Evolutionary conservation across 2,888 invertebrate genomes (phyloP), one percentile per base, ranked within the genome.

Genomic region (Netelia melanura): DNA sequence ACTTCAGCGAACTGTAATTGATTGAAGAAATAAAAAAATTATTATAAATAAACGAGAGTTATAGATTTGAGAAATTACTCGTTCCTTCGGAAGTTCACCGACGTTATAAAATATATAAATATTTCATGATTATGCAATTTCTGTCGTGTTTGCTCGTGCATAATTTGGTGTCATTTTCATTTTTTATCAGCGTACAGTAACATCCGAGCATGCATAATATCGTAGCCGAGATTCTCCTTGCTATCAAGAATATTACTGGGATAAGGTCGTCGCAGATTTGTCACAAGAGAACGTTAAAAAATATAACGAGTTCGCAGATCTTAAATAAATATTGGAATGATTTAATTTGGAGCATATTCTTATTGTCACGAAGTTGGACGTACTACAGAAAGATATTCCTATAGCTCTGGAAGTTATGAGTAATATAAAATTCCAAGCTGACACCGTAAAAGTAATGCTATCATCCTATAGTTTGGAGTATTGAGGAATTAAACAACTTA

Each of bases 151-250:
- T 17, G 30, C 0, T 17, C 17, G 17, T 17, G 17, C 17, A 14
- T 48, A 14, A 48, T 14, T 14, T 48, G 2, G 17, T 17, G 48
- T 48, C 11, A 56, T 62, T 62, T 62, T 25, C 11, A 14, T 30
- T 30, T 62, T 30, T 9, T 30, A 62, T 30, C 62, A 21, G 30
- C 10, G 30, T 9, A n/a, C 62, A 62, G 6, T 76, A 84, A 62
- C 87, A 88, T 38, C 82, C 83, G 23, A 87, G 56, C 25, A 86
- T 21, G 25, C 87, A 88, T n/a, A 86, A 58, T 14, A 84, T 74
- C 17, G 71, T 9, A 5, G 86, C 85, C 5, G 85, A 81, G 1
- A 86, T 87, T 23, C 78, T 44, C n/a, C 86, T 8, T 64, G 88
- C 84, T n/a, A 86, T 76, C 5, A 88, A 43, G 52, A 83, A 88